phyloP scores from a whole-genome alignment of 2,888 invertebrate genomes.

The Cosmia pyralina region DNA sequence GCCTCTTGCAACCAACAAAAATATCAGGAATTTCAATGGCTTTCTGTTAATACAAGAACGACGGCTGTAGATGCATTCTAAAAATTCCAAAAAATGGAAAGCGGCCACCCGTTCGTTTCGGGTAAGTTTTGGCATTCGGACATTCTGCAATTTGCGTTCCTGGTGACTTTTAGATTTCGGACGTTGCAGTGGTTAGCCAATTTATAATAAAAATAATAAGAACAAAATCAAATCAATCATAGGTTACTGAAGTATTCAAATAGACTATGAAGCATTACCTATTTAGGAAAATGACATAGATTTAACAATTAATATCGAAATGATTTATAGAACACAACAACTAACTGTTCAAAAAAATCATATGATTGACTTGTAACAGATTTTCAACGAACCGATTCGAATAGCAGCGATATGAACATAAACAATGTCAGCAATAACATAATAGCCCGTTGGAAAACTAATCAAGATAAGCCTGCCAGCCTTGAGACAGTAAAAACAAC shows the following conservation, averaged over 20 bases:
- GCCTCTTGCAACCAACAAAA: too few species aligned
- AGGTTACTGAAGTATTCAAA: background rate
- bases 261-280: constrained; percentile 12
- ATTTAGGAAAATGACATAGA: background rate
- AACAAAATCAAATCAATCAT: background rate
- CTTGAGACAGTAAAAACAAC: constrained; percentile 76
- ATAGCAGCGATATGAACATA: constrained; percentile 65
- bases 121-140: too few species aligned
- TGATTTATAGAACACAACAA: constrained; percentile 8
- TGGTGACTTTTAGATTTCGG: too few species aligned
- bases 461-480: constrained; percentile 68
- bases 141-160: too few species aligned
- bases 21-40: too few species aligned
- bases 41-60: too few species aligned
- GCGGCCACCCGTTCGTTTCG: too few species aligned
- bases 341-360: constrained; percentile 9
- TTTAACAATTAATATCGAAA: background rate
- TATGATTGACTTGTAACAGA: constrained; percentile 65
- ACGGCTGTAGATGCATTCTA: too few species aligned
- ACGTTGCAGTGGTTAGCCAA: too few species aligned
- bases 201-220: background rate
- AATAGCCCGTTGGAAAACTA: constrained; percentile 63
- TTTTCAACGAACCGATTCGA: constrained; percentile 65
- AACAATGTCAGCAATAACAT: constrained; percentile 61
- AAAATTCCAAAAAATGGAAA: too few species aligned